Base-by-base conservation (phyloP, 2,113 vertebrate genomes). In the Charina bottae region DNA sequence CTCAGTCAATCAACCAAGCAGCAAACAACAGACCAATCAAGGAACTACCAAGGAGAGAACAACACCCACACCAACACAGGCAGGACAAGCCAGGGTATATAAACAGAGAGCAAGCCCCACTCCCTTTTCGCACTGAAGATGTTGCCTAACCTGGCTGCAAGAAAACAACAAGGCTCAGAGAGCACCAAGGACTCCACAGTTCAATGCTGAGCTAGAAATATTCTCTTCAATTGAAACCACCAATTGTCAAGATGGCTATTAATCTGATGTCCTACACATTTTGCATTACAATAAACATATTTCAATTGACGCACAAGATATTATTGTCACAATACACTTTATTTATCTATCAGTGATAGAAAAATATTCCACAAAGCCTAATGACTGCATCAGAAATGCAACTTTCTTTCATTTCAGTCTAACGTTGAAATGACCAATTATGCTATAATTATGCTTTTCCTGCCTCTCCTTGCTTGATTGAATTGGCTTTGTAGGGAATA, bases 251-350 rank as follows among this genome's bases (percentile, higher is more conserved):
- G 95, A 95, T 96, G 93, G 96, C 93, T 94, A 94, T 95, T 78
- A 94, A 93, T 96, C 96, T 96, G 95, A 95, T 96, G 11, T 94
- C 90, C 96, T 94, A 96, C 93, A 96, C 92, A 94, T 88, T 49
- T 90, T 60, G 91, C 94, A 94, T 94, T 93, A 94, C 93, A 92
- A 91, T 95, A 89, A 92, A 93, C 92, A 91, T 94, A 94, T 92
- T 93, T 94, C 94, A 95, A 92, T 94, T 92, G 84, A 87, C 86
- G 92, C 94, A 92, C 37, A 93, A 95, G 94, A 94, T 93, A 93
- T 94, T 93, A 91, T 91, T 94, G 88, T 37, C 90, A 94, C 9
- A 8, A 3, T 60, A 85, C 7, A 64, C 12, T 86, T 17, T 28
- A 68, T 33, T 21, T 55, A 54, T 87, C n/a, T 46, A 88, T 83